Base-by-base conservation (phyloP, 2,113 vertebrate species). In the Callipepla squamata region DNA sequence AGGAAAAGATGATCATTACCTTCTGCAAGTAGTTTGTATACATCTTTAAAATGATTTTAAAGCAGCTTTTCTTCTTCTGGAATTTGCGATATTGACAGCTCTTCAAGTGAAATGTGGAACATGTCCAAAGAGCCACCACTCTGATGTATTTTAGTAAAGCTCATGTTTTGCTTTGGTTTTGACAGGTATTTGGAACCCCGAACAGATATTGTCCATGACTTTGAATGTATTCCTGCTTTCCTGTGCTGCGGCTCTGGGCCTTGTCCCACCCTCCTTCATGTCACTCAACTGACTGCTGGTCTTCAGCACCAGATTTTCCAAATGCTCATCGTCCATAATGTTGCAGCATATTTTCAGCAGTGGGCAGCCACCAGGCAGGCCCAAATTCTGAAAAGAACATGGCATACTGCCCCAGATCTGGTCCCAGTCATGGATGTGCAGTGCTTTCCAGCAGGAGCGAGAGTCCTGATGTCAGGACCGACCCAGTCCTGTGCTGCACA, bases 271-370 rank as follows among this genome's bases (percentile, higher is more conserved):
- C 38, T 72, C 53, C 77, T 53, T 84, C 47, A 16, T 0, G 4
- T 62, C 50, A 34, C 57, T 63, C 38, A 30, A 12, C 34, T 50
- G 67, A 9, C 73, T 72, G 20, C 76, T 84, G 77, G 34, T 59
- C 47, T 87, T 83, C 50, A 61, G 42, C 76, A 80, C 22, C 47
- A 85, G 34, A 40, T 63, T 80, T 85, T 79, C 68, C 1, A 4
- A 86, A 74, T 23, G 44, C 44, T 93, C 83, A 68, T n/a, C 62
- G 65, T 50, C 59, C 1, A 0, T 59, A 75, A 84, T 45, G 2
- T 1, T 69, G 67, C 85, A 86, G 57, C 55, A 81, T 53, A 61
- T 87, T 93, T 90, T 77, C 86, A 93, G 77, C 81, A 93, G 77
- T 0, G 0, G 55, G 73, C 47, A 86, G 61, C 51, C 77, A 84